These are phyloP conservation scores for Xiphophorus hellerii DNA, from an alignment of 2,113 vertebrate genomes.

Conservation along the genomic window DNA sequence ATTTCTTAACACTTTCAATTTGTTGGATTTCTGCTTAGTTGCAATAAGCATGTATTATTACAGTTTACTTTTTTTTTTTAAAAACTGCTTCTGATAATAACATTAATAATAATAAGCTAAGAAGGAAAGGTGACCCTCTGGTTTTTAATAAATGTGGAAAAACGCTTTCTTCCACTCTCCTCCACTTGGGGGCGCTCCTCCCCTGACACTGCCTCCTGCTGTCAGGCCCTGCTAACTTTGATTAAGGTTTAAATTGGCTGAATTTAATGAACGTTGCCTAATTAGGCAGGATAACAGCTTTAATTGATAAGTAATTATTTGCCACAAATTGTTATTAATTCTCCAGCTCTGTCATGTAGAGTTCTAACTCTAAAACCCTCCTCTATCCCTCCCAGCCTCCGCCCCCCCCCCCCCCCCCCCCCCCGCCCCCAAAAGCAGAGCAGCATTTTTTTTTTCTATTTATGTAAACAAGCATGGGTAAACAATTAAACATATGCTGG, in stretches of 20 bases:
- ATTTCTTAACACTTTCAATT: too few species aligned
- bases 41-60: too few species aligned
- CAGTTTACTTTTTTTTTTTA: too few species aligned
- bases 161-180: neutral
- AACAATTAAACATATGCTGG: constrained; percentile 76
- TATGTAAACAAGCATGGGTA: constrained; percentile 77
- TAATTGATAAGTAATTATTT: constrained; percentile 84
- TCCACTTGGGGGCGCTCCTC: constrained; percentile 83
- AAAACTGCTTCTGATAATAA: too few species aligned
- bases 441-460: constrained; percentile 70
- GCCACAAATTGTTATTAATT: constrained; percentile 79
- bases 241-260: constrained; percentile 97
- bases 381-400: neutral
- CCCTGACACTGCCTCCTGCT: constrained; percentile 55
- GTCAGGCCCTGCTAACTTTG: constrained; percentile 85
- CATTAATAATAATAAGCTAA: too few species aligned
- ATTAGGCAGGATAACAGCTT: constrained; percentile 97
- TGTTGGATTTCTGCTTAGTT: too few species aligned
- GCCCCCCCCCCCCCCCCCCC: neutral
- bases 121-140: too few species aligned
- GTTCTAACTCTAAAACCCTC: constrained; percentile 51
- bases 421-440: constrained; percentile 24
- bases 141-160: too few species aligned
- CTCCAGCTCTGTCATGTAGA: constrained; percentile 59
- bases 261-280: constrained; percentile 93